These are phyloP conservation scores for Nasonovia ribisnigri DNA, from an alignment of 2,888 invertebrate species.

Conservation along the genomic window DNA sequence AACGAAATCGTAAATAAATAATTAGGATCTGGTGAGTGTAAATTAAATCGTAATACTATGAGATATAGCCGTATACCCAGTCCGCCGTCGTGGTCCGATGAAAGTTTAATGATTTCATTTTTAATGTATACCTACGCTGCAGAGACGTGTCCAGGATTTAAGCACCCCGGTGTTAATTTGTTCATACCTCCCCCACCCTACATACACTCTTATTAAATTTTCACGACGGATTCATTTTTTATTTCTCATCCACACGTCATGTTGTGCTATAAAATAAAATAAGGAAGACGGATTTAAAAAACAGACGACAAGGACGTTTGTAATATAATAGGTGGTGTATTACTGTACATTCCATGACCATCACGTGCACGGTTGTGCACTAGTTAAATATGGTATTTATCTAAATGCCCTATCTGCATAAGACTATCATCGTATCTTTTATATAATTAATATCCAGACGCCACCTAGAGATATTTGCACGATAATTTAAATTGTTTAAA, in stretches of 20 bases:
- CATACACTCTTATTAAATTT: neutral
- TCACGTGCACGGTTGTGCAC: neutral
- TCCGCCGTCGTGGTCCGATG: no score
- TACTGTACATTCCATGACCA: neutral
- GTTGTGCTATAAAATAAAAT: neutral
- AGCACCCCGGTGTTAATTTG: neutral
- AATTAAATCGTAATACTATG: neutral
- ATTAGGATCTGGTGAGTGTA: neutral
- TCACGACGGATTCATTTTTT: neutral
- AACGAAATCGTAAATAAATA: neutral
- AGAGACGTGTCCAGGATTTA: neutral
- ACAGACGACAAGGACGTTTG: neutral
- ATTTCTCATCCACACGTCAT: neutral
- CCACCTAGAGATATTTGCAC: no score
- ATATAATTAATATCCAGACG: no score
- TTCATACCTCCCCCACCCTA: neutral
- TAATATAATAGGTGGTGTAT: neutral
- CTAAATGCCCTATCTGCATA: neutral
- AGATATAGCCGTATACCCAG: neutral
- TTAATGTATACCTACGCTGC: neutral
- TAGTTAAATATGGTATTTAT: neutral
- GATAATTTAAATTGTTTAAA: no score
- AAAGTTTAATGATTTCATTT: slow-evolving; percentile 3
- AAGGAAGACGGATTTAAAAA: neutral
- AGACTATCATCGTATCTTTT: neutral